Percentiles rank a stretch among this genome's conserved stretches.
Evolutionary conservation across 2,888 invertebrate species (phyloP).

Genomic region (Megamerina dolium): DNA sequence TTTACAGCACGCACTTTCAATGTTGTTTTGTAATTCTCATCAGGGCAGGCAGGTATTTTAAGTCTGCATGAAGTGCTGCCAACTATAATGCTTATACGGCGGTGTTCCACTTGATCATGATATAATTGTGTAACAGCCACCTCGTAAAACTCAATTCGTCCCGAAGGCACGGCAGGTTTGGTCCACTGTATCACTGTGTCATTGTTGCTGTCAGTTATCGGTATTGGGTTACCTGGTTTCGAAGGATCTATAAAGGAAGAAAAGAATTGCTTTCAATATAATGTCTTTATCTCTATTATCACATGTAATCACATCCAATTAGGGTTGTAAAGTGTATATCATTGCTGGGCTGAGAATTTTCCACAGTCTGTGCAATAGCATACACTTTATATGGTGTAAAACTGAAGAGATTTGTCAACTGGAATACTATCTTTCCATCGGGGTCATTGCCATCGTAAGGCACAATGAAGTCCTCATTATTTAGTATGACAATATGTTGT

Average conservation of each 20-base stretch:
- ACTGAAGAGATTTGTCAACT: constrained; percentile 50
- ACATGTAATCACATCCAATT: constrained; percentile 53
- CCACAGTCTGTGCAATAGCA: constrained; percentile 65
- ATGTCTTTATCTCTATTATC: neutral
- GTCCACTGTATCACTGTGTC: constrained; percentile 49
- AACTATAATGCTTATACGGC: constrained; percentile 26
- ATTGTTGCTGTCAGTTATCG: constrained; percentile 17
- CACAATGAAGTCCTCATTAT: constrained; percentile 20
- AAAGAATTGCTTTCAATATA: neutral
- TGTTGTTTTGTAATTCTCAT: constrained; percentile 25
- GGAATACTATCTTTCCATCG: constrained; percentile 28
- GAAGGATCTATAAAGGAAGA: constrained; percentile 31
- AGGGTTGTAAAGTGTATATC: constrained; percentile 55
- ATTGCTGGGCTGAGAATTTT: constrained; percentile 58
- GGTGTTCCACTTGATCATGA: constrained; percentile 26
- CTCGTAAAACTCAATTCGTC: constrained; percentile 56
- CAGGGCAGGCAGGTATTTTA: constrained; percentile 25
- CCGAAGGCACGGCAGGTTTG: constrained; percentile 52
- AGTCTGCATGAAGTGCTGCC: constrained; percentile 24
- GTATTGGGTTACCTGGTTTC: constrained; percentile 20
- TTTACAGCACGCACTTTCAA: constrained; percentile 44
- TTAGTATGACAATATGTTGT: constrained; percentile 22
- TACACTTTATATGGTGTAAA: constrained; percentile 64
- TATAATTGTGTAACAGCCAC: constrained; percentile 38
- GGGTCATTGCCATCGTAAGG: constrained; percentile 15